phyloP scores from a whole-genome alignment of 2,113 vertebrate species.

The Nanger granti region DNA sequence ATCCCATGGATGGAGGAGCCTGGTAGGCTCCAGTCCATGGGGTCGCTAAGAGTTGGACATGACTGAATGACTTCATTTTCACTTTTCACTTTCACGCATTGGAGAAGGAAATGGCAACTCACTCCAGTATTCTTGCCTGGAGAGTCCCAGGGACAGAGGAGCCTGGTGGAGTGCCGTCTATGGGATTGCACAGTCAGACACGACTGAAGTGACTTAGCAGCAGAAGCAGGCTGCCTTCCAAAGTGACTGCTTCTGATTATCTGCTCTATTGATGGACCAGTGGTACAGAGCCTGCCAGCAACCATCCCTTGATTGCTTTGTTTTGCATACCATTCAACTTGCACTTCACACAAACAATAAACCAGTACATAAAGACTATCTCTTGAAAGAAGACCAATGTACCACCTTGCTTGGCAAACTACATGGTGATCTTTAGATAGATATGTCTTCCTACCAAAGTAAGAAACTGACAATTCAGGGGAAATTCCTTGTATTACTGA shows the following conservation, averaged over 20 bases:
- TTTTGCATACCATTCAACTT: background rate
- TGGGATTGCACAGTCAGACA: too few species aligned
- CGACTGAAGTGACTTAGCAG: too few species aligned
- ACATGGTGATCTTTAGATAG: background rate
- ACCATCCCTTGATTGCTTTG: background rate
- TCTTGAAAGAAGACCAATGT: background rate
- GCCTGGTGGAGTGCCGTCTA: too few species aligned
- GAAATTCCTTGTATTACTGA: background rate
- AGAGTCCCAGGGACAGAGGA: too few species aligned
- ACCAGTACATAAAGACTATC: background rate
- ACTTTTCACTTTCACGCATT: too few species aligned
- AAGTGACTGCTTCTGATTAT: background rate
- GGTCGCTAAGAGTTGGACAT: too few species aligned
- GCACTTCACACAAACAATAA: background rate
- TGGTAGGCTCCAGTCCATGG: too few species aligned
- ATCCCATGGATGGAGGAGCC: too few species aligned
- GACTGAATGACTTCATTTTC: too few species aligned
- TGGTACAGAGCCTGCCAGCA: accelerated
- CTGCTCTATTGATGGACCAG: background rate
- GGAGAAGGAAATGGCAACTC: too few species aligned
- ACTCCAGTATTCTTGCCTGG: too few species aligned
- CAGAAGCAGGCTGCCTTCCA: background rate
- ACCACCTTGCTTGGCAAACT: background rate
- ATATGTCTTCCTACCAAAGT: background rate
- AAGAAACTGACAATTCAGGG: background rate